phyloP scores from a whole-genome alignment of 1,140 invertebrate genomes.

The Sweltsa coloradensis region DNA sequence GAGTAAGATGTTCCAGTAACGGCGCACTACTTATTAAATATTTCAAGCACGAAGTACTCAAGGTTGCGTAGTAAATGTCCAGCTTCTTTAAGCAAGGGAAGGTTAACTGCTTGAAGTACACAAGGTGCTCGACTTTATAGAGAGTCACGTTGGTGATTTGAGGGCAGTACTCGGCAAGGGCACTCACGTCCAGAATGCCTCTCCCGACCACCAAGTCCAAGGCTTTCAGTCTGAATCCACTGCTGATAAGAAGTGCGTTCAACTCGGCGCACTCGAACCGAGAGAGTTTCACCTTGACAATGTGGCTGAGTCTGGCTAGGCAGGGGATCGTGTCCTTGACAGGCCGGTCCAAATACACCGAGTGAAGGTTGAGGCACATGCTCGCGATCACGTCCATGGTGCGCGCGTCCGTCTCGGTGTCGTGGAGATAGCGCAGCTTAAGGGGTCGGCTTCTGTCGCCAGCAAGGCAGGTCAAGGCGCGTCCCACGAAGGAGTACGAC shows the following conservation, averaged over 20 bases:
- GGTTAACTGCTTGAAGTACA: constrained; percentile 38
- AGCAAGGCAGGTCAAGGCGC: constrained; percentile 27
- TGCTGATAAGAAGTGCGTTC: constrained; percentile 37
- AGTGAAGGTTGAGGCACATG: constrained; percentile 43
- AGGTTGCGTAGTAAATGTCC: constrained; percentile 45
- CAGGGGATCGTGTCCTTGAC: constrained; percentile 36
- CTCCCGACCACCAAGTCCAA: constrained; percentile 45
- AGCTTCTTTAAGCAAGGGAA: constrained; percentile 45
- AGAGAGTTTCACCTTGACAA: constrained; percentile 44
- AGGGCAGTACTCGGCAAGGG: constrained; percentile 39
- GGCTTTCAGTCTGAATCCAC: constrained; percentile 38
- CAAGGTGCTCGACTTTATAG: constrained; percentile 43
- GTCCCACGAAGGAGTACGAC: constrained; percentile 48
- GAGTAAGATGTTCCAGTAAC: too few species aligned
- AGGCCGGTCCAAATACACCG: constrained; percentile 44
- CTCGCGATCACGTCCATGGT: constrained; percentile 40
- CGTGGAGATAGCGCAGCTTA: constrained; percentile 45
- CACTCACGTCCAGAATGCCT: constrained; percentile 41
- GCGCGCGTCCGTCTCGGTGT: constrained; percentile 39
- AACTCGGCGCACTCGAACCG: constrained; percentile 45
- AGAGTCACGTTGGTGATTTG: constrained; percentile 43
- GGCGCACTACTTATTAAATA: too few species aligned
- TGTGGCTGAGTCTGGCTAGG: constrained; percentile 33
- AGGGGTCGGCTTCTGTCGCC: constrained; percentile 26
- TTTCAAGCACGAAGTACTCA: constrained; percentile 38